Evolutionary conservation across 2,797 vertebrate species (phyloP).

Genomic region (Galago senegalensis): DNA sequence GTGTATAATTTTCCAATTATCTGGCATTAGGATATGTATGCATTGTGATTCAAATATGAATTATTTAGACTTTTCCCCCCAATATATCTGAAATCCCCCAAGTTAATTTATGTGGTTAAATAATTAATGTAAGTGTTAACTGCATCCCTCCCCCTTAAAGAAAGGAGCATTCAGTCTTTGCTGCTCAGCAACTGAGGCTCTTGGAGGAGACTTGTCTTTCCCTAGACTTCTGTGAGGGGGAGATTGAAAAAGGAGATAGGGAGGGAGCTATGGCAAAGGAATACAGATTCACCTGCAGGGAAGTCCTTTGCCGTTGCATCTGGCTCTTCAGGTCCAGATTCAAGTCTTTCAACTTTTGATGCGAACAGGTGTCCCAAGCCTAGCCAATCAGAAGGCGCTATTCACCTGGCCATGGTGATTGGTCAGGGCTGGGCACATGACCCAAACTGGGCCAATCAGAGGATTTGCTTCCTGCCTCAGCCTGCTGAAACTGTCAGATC

Average conservation of each 20-base stretch:
- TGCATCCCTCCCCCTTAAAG: neutral
- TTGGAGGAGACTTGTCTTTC: neutral
- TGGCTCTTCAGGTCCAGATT: neutral
- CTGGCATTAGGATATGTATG: neutral
- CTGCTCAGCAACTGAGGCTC: neutral
- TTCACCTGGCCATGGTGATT: conserved; percentile 9
- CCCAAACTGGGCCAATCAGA: conserved; percentile 5
- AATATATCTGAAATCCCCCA: neutral
- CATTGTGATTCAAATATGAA: conserved; percentile 36
- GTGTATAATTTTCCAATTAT: conserved; percentile 36
- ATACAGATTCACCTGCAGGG: neutral
- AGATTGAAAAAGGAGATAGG: neutral
- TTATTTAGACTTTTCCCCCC: conserved; percentile 17
- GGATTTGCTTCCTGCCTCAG: neutral
- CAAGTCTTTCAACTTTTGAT: too few species aligned
- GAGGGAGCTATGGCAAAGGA: neutral
- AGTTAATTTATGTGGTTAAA: neutral
- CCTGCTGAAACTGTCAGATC: neutral
- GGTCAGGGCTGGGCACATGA: neutral
- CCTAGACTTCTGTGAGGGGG: neutral
- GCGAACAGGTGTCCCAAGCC: neutral
- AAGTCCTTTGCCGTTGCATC: too few species aligned
- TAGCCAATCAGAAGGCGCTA: neutral
- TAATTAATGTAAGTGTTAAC: neutral
- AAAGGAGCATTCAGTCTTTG: neutral